A percentile compares a stretch with the other conserved stretches of the same genome.
These are phyloP conservation scores for Penelope pileata DNA, from an alignment of 2,113 vertebrate genomes.

Conservation along the genomic window DNA sequence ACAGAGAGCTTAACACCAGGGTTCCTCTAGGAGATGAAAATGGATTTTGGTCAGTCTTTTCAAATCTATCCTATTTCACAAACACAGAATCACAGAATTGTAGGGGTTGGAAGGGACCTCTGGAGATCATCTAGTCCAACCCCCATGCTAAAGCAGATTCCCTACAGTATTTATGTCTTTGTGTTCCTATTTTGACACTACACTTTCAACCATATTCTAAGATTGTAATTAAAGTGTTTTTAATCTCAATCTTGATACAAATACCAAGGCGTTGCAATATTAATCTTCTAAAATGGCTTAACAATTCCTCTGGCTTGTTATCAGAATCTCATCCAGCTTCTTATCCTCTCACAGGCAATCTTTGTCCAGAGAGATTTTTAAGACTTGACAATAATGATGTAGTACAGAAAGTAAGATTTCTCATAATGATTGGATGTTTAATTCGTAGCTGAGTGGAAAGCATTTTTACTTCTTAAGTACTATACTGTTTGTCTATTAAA, in stretches of 20 bases:
- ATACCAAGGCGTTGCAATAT: not conserved
- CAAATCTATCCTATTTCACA: not conserved
- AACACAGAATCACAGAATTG: too few species aligned
- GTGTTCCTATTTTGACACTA: not conserved
- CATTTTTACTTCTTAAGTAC: not conserved
- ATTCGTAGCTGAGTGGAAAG: not conserved
- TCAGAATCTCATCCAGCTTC: not conserved
- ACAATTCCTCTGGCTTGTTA: not conserved
- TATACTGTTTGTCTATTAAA: not conserved
- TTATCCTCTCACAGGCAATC: accelerated
- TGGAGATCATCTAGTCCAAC: too few species aligned
- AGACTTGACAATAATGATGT: not conserved
- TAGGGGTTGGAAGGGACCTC: too few species aligned
- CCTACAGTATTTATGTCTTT: too few species aligned
- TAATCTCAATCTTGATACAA: not conserved
- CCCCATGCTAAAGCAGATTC: too few species aligned
- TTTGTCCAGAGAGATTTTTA: not conserved
- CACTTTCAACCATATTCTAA: not conserved
- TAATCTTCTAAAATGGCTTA: not conserved
- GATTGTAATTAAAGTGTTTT: not conserved
- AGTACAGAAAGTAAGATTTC: not conserved
- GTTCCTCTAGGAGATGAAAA: not conserved
- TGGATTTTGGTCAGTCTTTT: not conserved
- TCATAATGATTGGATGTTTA: not conserved
- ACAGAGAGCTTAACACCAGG: not conserved